phyloP scores from a whole-genome alignment of 2,797 vertebrate genomes.

The Dallia pectoralis region DNA sequence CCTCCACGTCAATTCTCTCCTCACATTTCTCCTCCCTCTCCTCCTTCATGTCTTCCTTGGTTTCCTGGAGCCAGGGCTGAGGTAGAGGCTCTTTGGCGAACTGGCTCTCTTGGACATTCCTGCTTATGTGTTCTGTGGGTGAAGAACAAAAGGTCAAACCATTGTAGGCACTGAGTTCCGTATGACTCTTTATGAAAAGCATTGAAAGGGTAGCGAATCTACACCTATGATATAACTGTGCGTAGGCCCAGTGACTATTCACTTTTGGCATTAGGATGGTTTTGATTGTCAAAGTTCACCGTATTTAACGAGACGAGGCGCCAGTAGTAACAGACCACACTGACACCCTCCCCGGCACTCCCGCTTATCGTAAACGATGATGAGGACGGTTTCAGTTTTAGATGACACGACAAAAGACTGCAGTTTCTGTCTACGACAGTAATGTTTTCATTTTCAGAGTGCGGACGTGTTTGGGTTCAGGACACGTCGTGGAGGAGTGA shows the following conservation, averaged over 20 bases:
- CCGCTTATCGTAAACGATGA: constrained; percentile 72
- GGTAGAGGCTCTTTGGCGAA: constrained; percentile 56
- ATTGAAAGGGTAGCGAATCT: neutral
- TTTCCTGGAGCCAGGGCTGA: constrained; percentile 53
- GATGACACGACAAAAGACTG: constrained; percentile 40
- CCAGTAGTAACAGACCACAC: constrained; percentile 8
- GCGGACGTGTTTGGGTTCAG: constrained; percentile 31
- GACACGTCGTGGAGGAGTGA: constrained; percentile 26
- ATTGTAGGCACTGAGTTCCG: neutral
- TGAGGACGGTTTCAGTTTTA: constrained; percentile 67
- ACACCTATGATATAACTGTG: neutral
- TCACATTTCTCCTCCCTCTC: constrained; percentile 54
- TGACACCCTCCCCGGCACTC: constrained; percentile 50
- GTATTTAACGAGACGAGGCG: neutral
- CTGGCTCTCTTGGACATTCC: constrained; percentile 45
- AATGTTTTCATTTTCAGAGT: constrained; percentile 50
- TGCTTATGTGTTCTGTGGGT: constrained; percentile 56
- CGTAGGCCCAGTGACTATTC: neutral
- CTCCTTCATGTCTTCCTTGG: constrained; percentile 45
- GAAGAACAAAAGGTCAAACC: neutral
- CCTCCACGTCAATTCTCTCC: constrained; percentile 71
- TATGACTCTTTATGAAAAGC: neutral
- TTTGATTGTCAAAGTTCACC: neutral
- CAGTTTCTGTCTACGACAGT: constrained; percentile 60
- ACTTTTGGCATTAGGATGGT: neutral